Evolutionary conservation across 2,113 vertebrate species (phyloP), one percentile per base, ranked within the genome.

Genomic region (Plectropomus leopardus): DNA sequence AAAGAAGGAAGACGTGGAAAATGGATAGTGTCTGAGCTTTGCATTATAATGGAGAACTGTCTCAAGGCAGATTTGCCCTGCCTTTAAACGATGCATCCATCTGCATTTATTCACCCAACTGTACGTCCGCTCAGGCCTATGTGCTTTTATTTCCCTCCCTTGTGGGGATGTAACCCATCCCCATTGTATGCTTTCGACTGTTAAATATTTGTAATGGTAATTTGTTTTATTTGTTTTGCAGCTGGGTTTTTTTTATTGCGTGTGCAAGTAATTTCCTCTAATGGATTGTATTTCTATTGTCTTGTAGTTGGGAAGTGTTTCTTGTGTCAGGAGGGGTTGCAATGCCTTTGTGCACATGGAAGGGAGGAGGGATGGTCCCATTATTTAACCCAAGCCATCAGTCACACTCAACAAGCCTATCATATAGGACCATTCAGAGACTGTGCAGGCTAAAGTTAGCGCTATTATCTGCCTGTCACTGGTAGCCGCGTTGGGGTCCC

Each of bases 331-430:
- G 63, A 60, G 75, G 42, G 65, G 75, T 59, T 83, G 78, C 66
- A 1, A 9, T 44, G 77, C 79, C 51, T 85, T 87, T 89, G 82
- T 89, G 79, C 54, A 5, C 32, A n/a, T 16, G 14, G 32, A 47
- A 63, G 60, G 68, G 50, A 21, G 68, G 71, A 82, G 79, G 86
- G 61, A 64, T 11, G 21, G 51, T 79, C 83, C 88, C 63, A 82
- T 91, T 89, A 92, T 91, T 90, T 85, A 89, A 89, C 76, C 87
- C 45, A 19, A 79, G 85, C 88, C 85, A 91, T 94, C 93, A 91
- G 85, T 94, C 93, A 91, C 90, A 90, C 89, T 93, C 87, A 93
- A 90, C 89, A 93, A 91, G 90, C 88, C 88, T 85, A 89, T 93
- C 92, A 88, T 88, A 85, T 48, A 81, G 88, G 71, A 36, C 74